phyloP scores from a whole-genome alignment of 1,140 invertebrate species.

The Apolygus lucorum region DNA sequence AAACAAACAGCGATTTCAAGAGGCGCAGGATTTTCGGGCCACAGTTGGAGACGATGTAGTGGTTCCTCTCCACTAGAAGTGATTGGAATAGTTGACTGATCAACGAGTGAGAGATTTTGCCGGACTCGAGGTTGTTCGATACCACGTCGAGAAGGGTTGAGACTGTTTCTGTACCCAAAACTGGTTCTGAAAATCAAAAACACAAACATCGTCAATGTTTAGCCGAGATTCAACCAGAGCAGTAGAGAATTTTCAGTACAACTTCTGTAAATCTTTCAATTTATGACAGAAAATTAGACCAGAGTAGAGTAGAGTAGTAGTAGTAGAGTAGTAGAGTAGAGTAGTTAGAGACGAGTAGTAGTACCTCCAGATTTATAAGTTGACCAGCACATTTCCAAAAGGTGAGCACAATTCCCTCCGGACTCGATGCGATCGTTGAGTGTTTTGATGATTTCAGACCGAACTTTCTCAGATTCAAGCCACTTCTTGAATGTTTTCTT shows the following conservation, averaged over 20 bases:
- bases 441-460: background rate
- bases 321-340: too few species aligned
- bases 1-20: background rate
- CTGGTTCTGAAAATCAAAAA: background rate
- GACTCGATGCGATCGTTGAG: background rate
- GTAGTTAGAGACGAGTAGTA: too few species aligned
- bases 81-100: background rate
- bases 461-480: background rate
- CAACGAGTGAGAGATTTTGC: background rate
- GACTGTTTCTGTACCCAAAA: background rate
- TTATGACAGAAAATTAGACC: too few species aligned
- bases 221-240: too few species aligned
- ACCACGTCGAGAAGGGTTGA: background rate
- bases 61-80: background rate
- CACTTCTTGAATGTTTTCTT: background rate
- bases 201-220: too few species aligned
- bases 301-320: too few species aligned
- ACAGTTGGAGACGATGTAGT: background rate
- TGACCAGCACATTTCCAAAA: conserved; percentile 1
- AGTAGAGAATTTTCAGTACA: too few species aligned
- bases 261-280: too few species aligned
- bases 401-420: background rate
- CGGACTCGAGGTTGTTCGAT: background rate
- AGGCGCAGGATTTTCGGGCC: background rate
- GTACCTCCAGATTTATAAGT: conserved; percentile 20